Evolutionary conservation across 2,113 vertebrate genomes (phyloP).

Genomic region (Sapayoa aenigma): DNA sequence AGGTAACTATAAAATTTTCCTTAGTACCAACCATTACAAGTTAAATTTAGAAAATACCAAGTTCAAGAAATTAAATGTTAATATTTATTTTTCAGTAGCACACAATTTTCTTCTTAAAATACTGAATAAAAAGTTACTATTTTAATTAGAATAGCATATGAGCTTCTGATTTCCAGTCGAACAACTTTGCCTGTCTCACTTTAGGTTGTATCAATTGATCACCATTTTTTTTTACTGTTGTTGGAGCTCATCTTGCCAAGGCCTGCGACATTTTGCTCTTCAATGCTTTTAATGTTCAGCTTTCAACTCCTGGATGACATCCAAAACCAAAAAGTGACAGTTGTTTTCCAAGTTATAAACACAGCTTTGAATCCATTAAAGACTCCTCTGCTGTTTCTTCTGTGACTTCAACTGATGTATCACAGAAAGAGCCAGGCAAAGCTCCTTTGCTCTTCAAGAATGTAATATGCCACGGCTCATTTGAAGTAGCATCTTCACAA

Average conservation of each 20-base stretch:
- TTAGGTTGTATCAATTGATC: not conserved
- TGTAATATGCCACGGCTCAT: conserved; percentile 48
- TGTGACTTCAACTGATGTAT: not conserved
- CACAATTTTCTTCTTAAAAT: not conserved
- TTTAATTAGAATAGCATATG: not conserved
- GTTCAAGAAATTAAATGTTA: not conserved
- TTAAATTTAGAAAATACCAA: not conserved
- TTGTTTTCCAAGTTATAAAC: conserved; percentile 54
- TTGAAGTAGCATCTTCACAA: conserved; percentile 38
- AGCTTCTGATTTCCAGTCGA: not conserved
- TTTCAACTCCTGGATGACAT: conserved; percentile 24
- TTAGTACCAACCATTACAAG: not conserved
- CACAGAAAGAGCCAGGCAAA: not conserved
- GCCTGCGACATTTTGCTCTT: conserved; percentile 25
- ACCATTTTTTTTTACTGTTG: not conserved
- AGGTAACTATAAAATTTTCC: not conserved
- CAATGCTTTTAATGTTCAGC: not conserved
- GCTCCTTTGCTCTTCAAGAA: conserved; percentile 16
- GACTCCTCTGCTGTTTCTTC: conserved; percentile 8
- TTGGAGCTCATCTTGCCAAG: not conserved
- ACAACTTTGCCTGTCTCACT: not conserved
- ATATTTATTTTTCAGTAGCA: not conserved
- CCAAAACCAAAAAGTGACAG: conserved; percentile 14
- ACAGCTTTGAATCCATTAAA: conserved; percentile 5
- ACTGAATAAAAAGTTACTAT: not conserved